A percentile compares a stretch with the other conserved stretches of the same genome.
phyloP scores from a whole-genome alignment of 1,140 invertebrate genomes.

The Lucilia sericata region DNA sequence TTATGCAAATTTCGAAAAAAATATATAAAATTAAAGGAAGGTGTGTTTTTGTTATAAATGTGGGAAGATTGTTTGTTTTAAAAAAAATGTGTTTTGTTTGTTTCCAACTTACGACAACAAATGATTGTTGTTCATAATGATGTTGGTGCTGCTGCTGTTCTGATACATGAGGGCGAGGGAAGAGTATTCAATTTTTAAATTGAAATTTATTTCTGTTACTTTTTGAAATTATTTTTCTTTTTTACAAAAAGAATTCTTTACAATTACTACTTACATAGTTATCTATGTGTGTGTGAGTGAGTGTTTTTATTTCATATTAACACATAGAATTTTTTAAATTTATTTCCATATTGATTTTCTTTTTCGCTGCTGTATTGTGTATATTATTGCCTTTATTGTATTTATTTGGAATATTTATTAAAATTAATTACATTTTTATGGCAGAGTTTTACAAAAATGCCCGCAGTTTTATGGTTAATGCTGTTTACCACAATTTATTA shows the following conservation, averaged over 20 bases:
- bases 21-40: background rate
- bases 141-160: background rate
- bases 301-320: background rate
- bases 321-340: background rate
- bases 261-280: background rate
- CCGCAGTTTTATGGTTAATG: background rate
- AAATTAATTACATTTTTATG: constrained; percentile 7
- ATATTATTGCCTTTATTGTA: background rate
- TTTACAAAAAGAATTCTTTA: background rate
- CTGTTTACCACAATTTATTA: background rate
- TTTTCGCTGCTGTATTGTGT: background rate
- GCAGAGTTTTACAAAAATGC: background rate
- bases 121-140: background rate
- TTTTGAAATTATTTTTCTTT: background rate
- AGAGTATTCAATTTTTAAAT: background rate
- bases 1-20: constrained; percentile 10
- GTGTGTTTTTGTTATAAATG: background rate
- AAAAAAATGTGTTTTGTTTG: background rate
- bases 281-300: background rate
- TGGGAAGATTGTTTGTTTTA: background rate
- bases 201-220: background rate
- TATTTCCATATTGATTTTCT: background rate
- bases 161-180: background rate
- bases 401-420: background rate
- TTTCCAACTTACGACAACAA: too few species aligned